These are phyloP conservation scores for Pogonophryne albipinna DNA, from an alignment of 2,797 vertebrate species.

Conservation along the genomic window DNA sequence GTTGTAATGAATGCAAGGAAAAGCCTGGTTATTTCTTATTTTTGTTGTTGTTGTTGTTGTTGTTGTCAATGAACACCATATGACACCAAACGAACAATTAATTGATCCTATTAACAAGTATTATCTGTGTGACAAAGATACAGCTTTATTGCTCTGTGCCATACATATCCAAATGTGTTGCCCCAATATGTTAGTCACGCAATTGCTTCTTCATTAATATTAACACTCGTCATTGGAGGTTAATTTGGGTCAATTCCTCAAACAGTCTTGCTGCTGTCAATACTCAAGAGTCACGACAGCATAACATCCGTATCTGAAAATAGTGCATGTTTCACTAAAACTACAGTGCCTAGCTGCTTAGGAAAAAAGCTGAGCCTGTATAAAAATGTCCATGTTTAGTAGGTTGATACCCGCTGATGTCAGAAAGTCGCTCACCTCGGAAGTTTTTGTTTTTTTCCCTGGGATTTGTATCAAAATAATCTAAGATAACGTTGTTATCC, in stretches of 20 bases:
- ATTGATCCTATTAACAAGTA: not conserved
- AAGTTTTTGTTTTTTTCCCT: too few relatives aligned
- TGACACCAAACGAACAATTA: not conserved
- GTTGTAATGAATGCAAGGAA: not conserved
- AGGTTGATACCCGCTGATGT: not conserved
- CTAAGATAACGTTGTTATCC: too few relatives aligned
- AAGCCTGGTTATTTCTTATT: not conserved
- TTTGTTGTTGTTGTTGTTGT: not conserved
- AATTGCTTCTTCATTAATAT: not conserved
- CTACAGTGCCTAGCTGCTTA: not conserved
- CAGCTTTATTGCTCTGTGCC: not conserved
- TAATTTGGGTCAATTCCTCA: not conserved
- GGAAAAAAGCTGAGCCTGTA: constrained; percentile 6
- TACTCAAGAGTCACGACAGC: not conserved
- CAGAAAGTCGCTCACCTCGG: too few relatives aligned
- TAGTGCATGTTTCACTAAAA: constrained; percentile 1
- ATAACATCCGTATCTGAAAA: constrained; percentile 12
- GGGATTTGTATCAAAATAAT: too few relatives aligned
- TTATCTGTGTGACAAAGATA: not conserved
- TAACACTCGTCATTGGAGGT: not conserved
- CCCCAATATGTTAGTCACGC: not conserved
- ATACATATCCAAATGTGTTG: not conserved
- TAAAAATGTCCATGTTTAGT: not conserved
- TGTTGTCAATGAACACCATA: not conserved
- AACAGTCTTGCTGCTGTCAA: not conserved